A percentile compares a stretch with the other conserved stretches of the same genome.
phyloP scores from a whole-genome alignment of 2,888 invertebrate species.

The Bimastos eiseni region DNA sequence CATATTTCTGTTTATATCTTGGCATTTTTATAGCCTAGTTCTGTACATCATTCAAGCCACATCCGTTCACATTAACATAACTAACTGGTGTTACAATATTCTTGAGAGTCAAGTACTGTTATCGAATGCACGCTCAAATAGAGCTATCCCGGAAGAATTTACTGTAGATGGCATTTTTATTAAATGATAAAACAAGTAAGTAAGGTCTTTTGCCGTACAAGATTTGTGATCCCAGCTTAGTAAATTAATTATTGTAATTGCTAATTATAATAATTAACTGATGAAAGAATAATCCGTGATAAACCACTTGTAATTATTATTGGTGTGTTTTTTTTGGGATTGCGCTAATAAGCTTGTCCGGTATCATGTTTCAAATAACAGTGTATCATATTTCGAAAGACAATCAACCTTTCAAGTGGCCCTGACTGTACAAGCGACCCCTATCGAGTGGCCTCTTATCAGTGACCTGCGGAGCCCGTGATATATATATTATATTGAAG shows the following conservation, averaged over 20 bases:
- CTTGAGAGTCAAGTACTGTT: too few relatives aligned
- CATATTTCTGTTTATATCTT: too few relatives aligned
- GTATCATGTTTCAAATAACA: background rate
- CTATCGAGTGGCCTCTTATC: background rate
- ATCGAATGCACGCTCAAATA: too few relatives aligned
- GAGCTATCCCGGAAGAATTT: too few relatives aligned
- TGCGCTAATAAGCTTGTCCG: background rate
- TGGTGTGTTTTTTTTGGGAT: background rate
- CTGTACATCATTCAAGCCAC: too few relatives aligned
- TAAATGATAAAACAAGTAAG: too few relatives aligned
- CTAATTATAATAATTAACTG: background rate
- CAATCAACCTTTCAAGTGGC: slow-evolving; percentile 13
- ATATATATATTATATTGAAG: background rate
- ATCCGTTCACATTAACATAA: too few relatives aligned
- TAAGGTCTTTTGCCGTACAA: background rate
- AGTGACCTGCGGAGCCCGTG: background rate
- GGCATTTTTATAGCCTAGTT: too few relatives aligned
- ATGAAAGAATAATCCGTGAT: background rate
- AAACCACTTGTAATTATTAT: background rate
- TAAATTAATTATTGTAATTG: background rate
- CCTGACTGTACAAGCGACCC: background rate
- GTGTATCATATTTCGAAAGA: background rate
- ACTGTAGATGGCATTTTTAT: too few relatives aligned
- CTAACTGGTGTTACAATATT: too few relatives aligned
- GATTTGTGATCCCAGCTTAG: background rate